A percentile compares a stretch with the other conserved stretches of the same genome.
Conservation (phyloP, 2,797 vertebrate genomes). For the Amphiprion clarkii region DNA sequence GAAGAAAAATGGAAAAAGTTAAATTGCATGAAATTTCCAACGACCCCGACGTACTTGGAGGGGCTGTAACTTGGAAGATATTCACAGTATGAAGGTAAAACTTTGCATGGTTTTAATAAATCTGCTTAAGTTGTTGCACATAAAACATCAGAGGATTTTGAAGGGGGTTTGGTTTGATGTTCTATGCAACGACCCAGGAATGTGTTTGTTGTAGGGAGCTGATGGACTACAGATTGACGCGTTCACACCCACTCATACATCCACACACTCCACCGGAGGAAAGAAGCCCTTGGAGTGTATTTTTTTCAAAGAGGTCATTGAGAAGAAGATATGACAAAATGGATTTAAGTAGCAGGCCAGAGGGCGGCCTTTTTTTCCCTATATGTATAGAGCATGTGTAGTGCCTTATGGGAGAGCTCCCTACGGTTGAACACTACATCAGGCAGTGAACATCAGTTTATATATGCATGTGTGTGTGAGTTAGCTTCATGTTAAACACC, state of each 20-base stretch:
- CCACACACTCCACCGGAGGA: constrained; percentile 70
- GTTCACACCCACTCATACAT: constrained; percentile 27
- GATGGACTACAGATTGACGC: constrained; percentile 56
- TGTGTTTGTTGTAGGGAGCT: constrained; percentile 42
- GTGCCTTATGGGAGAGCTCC: constrained; percentile 42
- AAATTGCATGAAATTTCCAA: no score
- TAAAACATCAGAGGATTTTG: no score
- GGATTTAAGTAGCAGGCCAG: constrained; percentile 52
- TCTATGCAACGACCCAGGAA: constrained; percentile 3
- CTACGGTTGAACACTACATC: constrained; percentile 59
- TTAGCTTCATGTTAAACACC: constrained; percentile 74
- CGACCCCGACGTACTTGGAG: no score
- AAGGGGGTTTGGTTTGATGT: no score
- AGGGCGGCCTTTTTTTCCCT: constrained; percentile 42
- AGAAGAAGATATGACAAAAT: constrained; percentile 71
- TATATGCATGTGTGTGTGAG: constrained; percentile 58
- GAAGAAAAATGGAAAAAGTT: no score
- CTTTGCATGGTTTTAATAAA: no score
- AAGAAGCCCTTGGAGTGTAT: constrained; percentile 77
- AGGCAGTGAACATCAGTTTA: constrained; percentile 69
- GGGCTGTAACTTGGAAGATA: no score
- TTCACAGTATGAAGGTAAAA: no score
- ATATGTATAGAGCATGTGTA: constrained; percentile 52
- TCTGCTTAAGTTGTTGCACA: no score
- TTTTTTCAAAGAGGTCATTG: constrained; percentile 61